These are phyloP conservation scores for Engraulis encrasicolus DNA, from an alignment of 2,113 vertebrate genomes.

Conservation along the genomic window DNA sequence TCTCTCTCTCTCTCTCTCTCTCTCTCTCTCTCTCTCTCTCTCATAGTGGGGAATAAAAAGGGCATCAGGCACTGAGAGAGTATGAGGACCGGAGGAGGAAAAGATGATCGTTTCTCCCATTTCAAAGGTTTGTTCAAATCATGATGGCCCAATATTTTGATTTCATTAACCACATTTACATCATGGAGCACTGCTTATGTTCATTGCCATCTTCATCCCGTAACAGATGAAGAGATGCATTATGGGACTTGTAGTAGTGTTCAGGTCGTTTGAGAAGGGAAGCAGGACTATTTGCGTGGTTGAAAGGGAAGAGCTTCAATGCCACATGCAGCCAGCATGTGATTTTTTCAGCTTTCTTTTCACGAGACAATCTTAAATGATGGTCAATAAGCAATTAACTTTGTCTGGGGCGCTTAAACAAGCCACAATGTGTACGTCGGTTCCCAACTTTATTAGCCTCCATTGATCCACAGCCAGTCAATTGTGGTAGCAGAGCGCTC, in stretches of 20 bases:
- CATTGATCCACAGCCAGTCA: conserved; percentile 66
- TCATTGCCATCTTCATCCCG: not conserved
- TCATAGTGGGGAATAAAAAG: not conserved
- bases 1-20: not conserved
- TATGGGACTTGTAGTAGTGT: not conserved
- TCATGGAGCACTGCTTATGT: not conserved
- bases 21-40: conserved; percentile 1
- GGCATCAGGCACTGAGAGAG: not conserved
- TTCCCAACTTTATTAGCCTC: conserved; percentile 53
- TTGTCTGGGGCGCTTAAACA: not conserved
- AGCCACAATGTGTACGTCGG: conserved; percentile 29
- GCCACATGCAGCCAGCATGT: not conserved
- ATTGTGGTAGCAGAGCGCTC: conserved; percentile 68
- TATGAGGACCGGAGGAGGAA: not conserved
- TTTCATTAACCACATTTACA: not conserved
- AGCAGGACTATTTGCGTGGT: not conserved
- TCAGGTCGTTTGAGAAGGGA: not conserved
- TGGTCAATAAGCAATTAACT: not conserved
- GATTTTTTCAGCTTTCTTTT: not conserved
- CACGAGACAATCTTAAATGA: not conserved
- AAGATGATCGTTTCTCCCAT: not conserved
- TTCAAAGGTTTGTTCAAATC: not conserved
- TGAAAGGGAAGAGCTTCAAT: not conserved
- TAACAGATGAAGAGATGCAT: not conserved
- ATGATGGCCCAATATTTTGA: not conserved